These are phyloP conservation scores for Pyrrhia umbra DNA, from an alignment of 2,888 invertebrate genomes.

Conservation along the genomic window DNA sequence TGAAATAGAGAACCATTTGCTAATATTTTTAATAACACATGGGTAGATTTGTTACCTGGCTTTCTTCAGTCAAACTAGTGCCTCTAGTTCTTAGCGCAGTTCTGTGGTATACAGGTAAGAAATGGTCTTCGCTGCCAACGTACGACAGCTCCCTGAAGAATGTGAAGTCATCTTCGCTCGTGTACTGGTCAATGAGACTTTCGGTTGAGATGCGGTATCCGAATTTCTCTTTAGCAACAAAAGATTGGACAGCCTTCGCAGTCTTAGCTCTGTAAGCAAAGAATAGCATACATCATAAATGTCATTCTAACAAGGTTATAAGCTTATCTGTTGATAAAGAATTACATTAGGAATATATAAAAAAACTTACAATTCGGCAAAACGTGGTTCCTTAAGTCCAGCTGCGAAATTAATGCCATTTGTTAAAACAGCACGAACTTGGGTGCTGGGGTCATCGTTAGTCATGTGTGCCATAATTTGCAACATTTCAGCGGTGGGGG, in stretches of 20 bases:
- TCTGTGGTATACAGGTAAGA: conserved; percentile 84
- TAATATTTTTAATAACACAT: background rate
- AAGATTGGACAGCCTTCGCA: conserved; percentile 83
- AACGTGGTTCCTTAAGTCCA: conserved; percentile 80
- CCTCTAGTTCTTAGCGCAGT: conserved; percentile 71
- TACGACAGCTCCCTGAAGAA: conserved; percentile 79
- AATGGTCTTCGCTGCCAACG: conserved; percentile 90
- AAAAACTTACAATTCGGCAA: conserved; percentile 86
- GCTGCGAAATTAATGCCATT: conserved; percentile 90
- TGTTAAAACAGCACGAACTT: conserved; percentile 92
- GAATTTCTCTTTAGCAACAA: conserved; percentile 83
- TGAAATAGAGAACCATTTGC: background rate
- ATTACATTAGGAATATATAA: background rate
- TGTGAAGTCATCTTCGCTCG: conserved; percentile 75
- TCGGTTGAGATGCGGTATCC: conserved; percentile 88
- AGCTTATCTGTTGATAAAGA: background rate
- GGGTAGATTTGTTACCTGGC: conserved; percentile 68
- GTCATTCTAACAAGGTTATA: background rate
- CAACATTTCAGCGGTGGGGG: conserved; percentile 91
- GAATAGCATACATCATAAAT: background rate
- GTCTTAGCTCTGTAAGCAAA: conserved; percentile 75
- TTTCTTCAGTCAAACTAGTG: conserved; percentile 74
- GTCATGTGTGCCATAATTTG: conserved; percentile 93
- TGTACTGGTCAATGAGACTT: conserved; percentile 78
- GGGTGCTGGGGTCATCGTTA: conserved; percentile 90